Conservation (phyloP, 2,113 vertebrate genomes). For the Malurus melanocephalus region DNA sequence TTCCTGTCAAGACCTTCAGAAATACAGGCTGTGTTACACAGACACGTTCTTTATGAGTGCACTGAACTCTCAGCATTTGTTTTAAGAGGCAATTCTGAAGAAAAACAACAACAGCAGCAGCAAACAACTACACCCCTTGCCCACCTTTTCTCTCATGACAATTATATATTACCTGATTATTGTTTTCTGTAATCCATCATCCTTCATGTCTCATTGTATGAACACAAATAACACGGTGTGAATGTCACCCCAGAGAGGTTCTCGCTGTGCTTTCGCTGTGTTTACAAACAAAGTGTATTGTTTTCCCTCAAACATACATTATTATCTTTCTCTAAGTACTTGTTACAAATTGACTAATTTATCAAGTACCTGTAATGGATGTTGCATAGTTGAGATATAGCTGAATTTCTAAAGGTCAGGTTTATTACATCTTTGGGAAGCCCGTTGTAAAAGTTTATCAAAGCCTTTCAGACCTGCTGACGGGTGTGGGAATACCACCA, state of each 20-base stretch:
- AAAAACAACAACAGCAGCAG: not conserved
- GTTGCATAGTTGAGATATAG: not conserved
- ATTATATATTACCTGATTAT: not conserved
- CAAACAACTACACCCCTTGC: not conserved
- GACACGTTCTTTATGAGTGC: not conserved
- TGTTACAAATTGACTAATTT: not conserved
- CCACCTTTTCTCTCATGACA: not conserved
- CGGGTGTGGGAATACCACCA: not conserved
- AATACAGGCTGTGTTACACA: not conserved
- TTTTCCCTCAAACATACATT: not conserved
- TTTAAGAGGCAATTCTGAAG: not conserved
- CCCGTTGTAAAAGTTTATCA: conserved; percentile 10
- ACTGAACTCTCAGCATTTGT: not conserved
- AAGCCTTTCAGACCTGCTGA: not conserved
- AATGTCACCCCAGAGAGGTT: not conserved
- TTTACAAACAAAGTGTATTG: not conserved
- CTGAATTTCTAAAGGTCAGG: not conserved
- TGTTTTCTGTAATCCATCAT: not conserved
- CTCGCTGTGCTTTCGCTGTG: not conserved
- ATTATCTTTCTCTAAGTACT: not conserved
- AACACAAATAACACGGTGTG: not conserved
- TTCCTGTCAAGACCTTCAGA: not conserved
- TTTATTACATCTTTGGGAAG: not conserved
- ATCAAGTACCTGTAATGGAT: not conserved
- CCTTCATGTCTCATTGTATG: not conserved